Evolutionary conservation across 2,113 vertebrate genomes (phyloP).

Genomic region (Larimichthys crocea): DNA sequence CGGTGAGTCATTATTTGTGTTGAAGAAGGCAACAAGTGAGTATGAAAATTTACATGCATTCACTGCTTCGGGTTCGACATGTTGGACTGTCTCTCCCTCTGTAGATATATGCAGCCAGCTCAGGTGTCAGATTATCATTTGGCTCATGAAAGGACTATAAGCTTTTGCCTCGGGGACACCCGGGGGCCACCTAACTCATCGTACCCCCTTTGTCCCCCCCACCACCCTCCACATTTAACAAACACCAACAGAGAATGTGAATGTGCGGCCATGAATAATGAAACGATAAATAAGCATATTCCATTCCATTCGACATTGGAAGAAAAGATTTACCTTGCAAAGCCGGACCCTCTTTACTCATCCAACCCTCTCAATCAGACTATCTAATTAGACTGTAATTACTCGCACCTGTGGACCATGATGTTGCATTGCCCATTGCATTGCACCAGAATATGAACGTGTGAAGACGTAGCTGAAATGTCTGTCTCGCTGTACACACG

Average conservation of each 20-base stretch:
- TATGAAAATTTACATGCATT: not conserved
- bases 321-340: not conserved
- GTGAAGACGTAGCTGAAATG: too few species aligned
- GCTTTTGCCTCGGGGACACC: conserved; percentile 55
- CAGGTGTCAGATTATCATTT: conserved; percentile 50
- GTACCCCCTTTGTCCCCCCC: too few species aligned
- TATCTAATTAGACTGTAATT: not conserved
- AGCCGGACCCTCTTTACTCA: not conserved
- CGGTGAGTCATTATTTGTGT: not conserved
- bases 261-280: conserved; percentile 14
- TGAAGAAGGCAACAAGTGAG: not conserved
- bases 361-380: not conserved
- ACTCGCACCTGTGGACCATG: conserved; percentile 17
- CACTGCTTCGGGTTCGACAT: not conserved
- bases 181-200: conserved; percentile 22
- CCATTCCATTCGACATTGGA: not conserved
- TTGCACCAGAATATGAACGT: too few species aligned
- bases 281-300: not conserved
- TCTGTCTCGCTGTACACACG: not conserved
- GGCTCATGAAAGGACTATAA: conserved; percentile 44
- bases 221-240: conserved; percentile 8
- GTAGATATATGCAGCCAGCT: not conserved
- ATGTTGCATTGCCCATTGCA: not conserved
- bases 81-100: not conserved
- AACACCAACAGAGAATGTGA: conserved; percentile 31